Evolutionary conservation across 2,113 vertebrate species (phyloP), one percentile per base, ranked within the genome.

Genomic region (Procavia capensis): DNA sequence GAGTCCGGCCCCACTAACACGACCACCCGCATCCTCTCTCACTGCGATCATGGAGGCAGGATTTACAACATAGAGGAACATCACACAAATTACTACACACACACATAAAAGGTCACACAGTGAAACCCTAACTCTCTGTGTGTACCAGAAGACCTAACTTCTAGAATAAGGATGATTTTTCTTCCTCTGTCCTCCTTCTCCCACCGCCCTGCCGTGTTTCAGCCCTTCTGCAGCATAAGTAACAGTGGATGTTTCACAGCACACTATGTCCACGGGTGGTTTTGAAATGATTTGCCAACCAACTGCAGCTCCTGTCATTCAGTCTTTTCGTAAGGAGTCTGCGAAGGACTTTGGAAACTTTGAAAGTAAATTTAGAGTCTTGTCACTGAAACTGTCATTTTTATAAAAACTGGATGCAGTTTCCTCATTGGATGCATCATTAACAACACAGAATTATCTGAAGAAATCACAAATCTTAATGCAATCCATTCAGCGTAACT

Each of bases 281-380:
- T 92, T 85, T 24, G 61, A 95, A 97, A 95, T 3, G 7, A 92
- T 88, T 93, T 87, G 36, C 98, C 82, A 90, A 80, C 87, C 6
- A 95, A 3, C 57, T 63, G 3, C n/a, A 94, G 66, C 54, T 88
- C 16, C 29, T 59, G 97, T 96, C 95, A 39, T 90, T 83, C 74
- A 94, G 9, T 22, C 41, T 47, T 43, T 70, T 97, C 95, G 93
- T 96, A 96, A 95, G 64, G 83, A 93, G 61, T 57, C 96, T 96
- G 64, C 78, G 66, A 95, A 96, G 31, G 74, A 74, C 31, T 93
- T 90, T 61, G 54, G 45, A 70, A 97, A 68, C 54, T 94, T 95
- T 96, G 41, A 66, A 91, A 97, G 97, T 97, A 85, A 96, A 54
- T 94, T 63, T 79, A 68, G 85, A 68, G 24, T 76, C 50, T 81